Evolutionary conservation across 1,140 invertebrate genomes (phyloP), one percentile per base, ranked within the genome.

Genomic region (Mya arenaria): DNA sequence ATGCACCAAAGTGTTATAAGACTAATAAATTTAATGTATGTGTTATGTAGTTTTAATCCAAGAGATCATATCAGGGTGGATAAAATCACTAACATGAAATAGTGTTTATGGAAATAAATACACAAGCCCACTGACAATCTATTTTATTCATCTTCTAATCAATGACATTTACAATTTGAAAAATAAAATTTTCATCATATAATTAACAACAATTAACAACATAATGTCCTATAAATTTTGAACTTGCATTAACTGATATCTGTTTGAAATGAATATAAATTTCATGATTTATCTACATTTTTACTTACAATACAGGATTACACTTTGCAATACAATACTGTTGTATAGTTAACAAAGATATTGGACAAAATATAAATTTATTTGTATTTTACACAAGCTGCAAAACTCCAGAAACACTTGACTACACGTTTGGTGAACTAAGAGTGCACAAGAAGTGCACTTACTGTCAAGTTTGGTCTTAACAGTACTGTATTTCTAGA

Each of bases 171-270:
- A 28, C 34, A n/a, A 23, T 32, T 36, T 32, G 48, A 32, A 69
- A 69, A 69, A 69, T 32, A 32, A 69, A 69, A 69, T 44, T 48
- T 69, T 48, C 55, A 69, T 69, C 44, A 52, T 69, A 69, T 48
- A 69, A 69, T 69, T 52, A 69, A 69, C 66, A 69, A 69, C 66
- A 69, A 52, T 48, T 32, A 69, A 69, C 41, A 48, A 69, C 30
- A 28, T 52, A 8, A 63, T 63, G 39, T 63, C 60, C 34, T 63
- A 34, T 36, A 36, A 36, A 36, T 36, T 63, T 63, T n/a, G n/a
- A n/a, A n/a, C n/a, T n/a, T n/a, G n/a, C n/a, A n/a, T n/a, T n/a
- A n/a, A n/a, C 32, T n/a, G 13, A 8, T 62, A 62, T 30, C 30
- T 32, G 6, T 32, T 1, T 6, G 34, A 63, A 56, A n/a, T 56